Evolutionary conservation across 2,888 invertebrate genomes (phyloP), one percentile per base, ranked within the genome.

Genomic region (Scaeva pyrastri): DNA sequence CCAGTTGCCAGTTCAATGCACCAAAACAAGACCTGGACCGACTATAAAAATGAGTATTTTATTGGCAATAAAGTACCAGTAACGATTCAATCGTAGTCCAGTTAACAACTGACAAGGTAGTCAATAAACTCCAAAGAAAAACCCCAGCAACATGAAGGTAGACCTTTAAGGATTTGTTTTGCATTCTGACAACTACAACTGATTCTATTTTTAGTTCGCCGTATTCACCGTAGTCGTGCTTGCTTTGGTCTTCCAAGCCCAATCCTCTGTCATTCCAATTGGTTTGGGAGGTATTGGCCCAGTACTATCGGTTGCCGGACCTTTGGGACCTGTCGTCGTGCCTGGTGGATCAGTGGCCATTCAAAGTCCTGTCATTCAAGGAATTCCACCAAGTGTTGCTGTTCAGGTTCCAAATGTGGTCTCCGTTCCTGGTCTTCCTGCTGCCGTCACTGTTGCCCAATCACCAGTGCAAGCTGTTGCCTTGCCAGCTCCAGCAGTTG

Each of bases 171-270:
- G 3, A 1, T 21, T 23, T 39, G 0, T 7, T 36, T 2, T 0
- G 12, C 26, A 60, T 64, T 39, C 36, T 74, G n/a, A n/a, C n/a
- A n/a, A n/a, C n/a, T n/a, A n/a, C n/a, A n/a, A n/a, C n/a, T n/a
- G n/a, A n/a, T 5, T 75, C 2, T 74, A 11, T n/a, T 73, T 86
- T 12, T 12, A 86, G 86, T 86, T 86, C 77, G 86, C 71, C 73
- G 64, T 86, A 16, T 70, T 86, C 43, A 64, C 86, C 74, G 82
- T 82, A 86, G 86, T 86, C 74, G 66, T 82, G 64, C 71, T 86
- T 66, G 86, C 86, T 14, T 58, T 86, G 70, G 74, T 64, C 19
- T 64, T 82, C 39, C 45, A 23, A 19, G 77, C 78, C 14, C 64
- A 86, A 6, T 77, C 86, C 1, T 86, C 86, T 2, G 41, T 71